Evolutionary conservation across 2,888 invertebrate species (phyloP), one percentile per base, ranked within the genome.

Genomic region (Spilarctia lutea): DNA sequence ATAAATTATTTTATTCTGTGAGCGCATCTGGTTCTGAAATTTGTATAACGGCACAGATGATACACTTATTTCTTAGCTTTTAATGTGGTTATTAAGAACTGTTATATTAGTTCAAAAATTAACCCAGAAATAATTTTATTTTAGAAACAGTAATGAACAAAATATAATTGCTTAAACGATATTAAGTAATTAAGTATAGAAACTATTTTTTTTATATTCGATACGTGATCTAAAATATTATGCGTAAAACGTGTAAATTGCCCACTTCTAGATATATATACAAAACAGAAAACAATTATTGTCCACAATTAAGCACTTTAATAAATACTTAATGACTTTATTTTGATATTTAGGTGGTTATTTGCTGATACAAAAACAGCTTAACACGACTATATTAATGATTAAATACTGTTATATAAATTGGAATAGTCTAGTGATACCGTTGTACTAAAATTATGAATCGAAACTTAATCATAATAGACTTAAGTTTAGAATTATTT

Each of bases 51-150:
- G 75, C 18, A 75, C 67, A 20, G 3, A 48, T 24, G 24, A 45
- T 60, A n/a, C 10, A 45, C 20, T 27, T 74, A 65, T 67, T 67
- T 35, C 20, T 60, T 27, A 3, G 11, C 24, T 67, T 33, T 35
- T 60, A 33, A 42, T 74, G 30, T 33, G 24, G 13, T 7, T 1
- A 20, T 42, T 67, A 39, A 71, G 2, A 75, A 2, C 68, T 39
- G 72, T 75, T 75, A 75, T 71, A 72, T 72, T 63, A 65, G 27
- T 65, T 75, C n/a, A 68, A 39, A 63, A 16, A 68, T 56, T 3
- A 56, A 74, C 66, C n/a, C 11, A 27, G 48, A 71, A 48, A 27
- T 11, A 2, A 27, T 33, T n/a, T 10, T 3, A 13, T 56, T 56
- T n/a, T 56, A 13, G 11, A 10, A 56, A n/a, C 27, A 30, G 3